Percentiles rank a stretch among this genome's conserved stretches.
phyloP scores from a whole-genome alignment of 2,113 vertebrate genomes.

The Malurus melanocephalus region DNA sequence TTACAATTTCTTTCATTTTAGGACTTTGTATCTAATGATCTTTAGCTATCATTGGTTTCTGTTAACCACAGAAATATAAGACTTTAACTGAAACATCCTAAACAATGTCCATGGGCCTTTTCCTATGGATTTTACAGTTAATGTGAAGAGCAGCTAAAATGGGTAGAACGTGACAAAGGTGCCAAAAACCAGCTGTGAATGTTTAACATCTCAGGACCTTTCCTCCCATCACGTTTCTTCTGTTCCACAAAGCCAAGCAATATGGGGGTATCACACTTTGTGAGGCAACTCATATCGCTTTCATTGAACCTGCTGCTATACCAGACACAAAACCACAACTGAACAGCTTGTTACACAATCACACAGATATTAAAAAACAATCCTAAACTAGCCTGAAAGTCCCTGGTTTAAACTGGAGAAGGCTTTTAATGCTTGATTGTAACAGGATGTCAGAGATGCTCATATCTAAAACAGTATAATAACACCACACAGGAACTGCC shows the following conservation, averaged over 20 bases:
- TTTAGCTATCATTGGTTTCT: background rate
- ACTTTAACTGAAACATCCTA: background rate
- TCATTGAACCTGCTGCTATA: background rate
- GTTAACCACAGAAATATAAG: background rate
- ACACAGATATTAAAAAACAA: background rate
- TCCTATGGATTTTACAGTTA: background rate
- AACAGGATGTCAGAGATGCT: background rate
- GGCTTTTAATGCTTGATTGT: background rate
- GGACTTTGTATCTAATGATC: background rate
- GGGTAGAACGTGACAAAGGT: background rate
- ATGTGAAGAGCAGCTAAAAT: background rate
- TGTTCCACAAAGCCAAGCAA: background rate
- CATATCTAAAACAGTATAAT: background rate
- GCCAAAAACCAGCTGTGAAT: background rate
- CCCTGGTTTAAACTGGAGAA: background rate
- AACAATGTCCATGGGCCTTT: background rate
- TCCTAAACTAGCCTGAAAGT: background rate
- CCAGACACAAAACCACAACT: background rate
- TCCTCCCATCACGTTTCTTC: background rate
- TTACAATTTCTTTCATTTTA: background rate
- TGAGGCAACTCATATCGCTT: background rate
- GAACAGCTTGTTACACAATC: background rate
- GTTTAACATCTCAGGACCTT: background rate
- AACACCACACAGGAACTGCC: background rate
- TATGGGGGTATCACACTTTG: background rate